A percentile compares a stretch with the other conserved stretches of the same genome.
Evolutionary conservation across 2,888 invertebrate species (phyloP).

Genomic region (Drosophila lacicola): DNA sequence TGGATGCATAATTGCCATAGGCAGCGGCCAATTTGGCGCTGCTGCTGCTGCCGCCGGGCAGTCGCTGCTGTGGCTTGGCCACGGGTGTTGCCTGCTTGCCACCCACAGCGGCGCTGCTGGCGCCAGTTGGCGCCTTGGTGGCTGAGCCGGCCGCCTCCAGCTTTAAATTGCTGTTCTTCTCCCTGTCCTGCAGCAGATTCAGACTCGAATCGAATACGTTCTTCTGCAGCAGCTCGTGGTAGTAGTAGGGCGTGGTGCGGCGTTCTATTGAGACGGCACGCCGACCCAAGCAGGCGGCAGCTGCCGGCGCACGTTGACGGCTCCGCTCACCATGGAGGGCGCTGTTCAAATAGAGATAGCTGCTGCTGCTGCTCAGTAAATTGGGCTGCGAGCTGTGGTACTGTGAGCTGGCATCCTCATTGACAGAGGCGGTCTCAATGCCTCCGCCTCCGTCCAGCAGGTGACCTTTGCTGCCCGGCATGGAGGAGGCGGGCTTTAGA

Average conservation of each 20-base stretch:
- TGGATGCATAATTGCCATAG: slow-evolving; percentile 55
- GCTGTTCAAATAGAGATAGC: slow-evolving; percentile 71
- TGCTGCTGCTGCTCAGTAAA: slow-evolving; percentile 68
- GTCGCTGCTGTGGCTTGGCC: slow-evolving; percentile 70
- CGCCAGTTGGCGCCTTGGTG: slow-evolving; percentile 19
- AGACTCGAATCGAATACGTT: slow-evolving; percentile 84
- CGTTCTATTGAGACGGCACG: slow-evolving; percentile 77
- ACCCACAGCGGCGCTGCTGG: slow-evolving; percentile 40
- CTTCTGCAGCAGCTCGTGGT: slow-evolving; percentile 83
- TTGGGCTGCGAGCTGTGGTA: slow-evolving; percentile 83
- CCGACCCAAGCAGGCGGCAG: slow-evolving; percentile 34
- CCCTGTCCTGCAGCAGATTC: slow-evolving; percentile 81
- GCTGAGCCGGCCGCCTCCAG: slow-evolving; percentile 30
- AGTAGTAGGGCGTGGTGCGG: slow-evolving; percentile 84
- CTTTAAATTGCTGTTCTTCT: slow-evolving; percentile 65
- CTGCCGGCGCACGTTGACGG: slow-evolving; percentile 32
- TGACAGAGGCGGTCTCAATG: slow-evolving; percentile 45
- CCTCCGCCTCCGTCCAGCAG: slow-evolving; percentile 53
- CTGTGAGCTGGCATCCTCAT: slow-evolving; percentile 52
- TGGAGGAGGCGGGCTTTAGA: slow-evolving; percentile 83
- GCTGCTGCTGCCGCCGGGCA: slow-evolving; percentile 42
- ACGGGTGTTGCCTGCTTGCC: slow-evolving; percentile 42
- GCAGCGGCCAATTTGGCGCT: slow-evolving; percentile 43
- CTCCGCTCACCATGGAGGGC: slow-evolving; percentile 23
- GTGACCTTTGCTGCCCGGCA: slow-evolving; percentile 81